Conservation (phyloP, 2,797 vertebrate species). For the Catharus ustulatus region DNA sequence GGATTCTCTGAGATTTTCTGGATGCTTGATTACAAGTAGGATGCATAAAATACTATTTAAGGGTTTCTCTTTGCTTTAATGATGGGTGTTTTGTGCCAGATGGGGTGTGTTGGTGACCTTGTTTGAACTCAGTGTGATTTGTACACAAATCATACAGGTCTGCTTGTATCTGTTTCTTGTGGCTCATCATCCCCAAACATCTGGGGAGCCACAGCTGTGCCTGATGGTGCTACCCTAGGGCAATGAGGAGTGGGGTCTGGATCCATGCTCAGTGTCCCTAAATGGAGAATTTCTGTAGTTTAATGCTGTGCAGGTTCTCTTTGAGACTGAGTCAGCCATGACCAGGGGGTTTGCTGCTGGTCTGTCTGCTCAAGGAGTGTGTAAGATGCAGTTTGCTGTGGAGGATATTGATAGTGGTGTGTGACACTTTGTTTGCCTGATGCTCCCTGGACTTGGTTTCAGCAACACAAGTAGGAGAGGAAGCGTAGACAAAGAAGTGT, state of each 20-base stretch:
- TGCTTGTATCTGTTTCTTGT: background rate
- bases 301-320: background rate
- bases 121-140: background rate
- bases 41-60: background rate
- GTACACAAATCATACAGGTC: background rate
- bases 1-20: background rate
- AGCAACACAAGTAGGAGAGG: background rate
- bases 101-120: background rate
- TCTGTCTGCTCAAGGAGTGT: accelerated
- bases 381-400: background rate
- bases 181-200: accelerated
- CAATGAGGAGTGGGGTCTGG: background rate
- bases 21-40: background rate
- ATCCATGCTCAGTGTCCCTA: background rate
- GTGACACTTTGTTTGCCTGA: accelerated
- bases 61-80: background rate
- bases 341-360: background rate
- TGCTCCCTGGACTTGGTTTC: background rate
- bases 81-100: accelerated
- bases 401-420: background rate
- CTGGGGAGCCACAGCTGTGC: accelerated
- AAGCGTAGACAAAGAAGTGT: constrained; percentile 25
- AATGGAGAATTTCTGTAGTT: background rate
- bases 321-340: background rate
- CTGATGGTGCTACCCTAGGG: background rate